Evolutionary conservation across 1,140 invertebrate genomes (phyloP), one percentile per base, ranked within the genome.

Genomic region (Himalopsyche phryganea): DNA sequence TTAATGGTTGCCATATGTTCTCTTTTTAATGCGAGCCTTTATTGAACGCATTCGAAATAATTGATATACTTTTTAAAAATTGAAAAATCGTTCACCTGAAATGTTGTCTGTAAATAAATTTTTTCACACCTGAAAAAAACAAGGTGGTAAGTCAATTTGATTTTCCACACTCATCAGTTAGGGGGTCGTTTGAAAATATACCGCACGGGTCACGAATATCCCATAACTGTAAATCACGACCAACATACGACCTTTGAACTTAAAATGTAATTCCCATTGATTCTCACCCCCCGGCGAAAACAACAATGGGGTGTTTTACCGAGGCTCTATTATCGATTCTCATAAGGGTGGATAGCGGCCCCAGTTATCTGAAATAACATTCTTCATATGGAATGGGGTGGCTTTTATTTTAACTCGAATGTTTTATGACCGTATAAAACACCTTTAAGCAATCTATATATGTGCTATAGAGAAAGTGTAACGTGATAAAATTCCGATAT

Each of bases 251-350:
- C 53, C 53, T 48, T 49, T 49, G 46, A 56, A 56, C 53, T 56
- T 49, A 40, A 47, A 56, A 49, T 46, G 53, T 47, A 48, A 56
- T 49, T 56, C 53, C 53, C 53, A 49, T 56, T 56, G 53, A 56
- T 56, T 47, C 53, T 45, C 19, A 46, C 45, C 42, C 53, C 35
- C 28, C 41, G 41, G 51, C 28, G 20, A 35, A 47, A 46, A 48
- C 36, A 56, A 56, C 53, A 56, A 56, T 56, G 53, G 40, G 36
- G 53, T 36, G 35, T 56, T 56, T 56, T 44, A 20, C 35, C 23
- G 44, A 23, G 44, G 17, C 44, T 20, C 32, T 28, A 45, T 54
- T 54, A 45, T 54, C 51, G 51, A 54, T 54, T 44, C 23, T 15
- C 17, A 17, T 19, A 46, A 23, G 13, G 44, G 44, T 9, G 17